Conservation (phyloP, 2,113 vertebrate species). For the Entelurus aequoreus region DNA sequence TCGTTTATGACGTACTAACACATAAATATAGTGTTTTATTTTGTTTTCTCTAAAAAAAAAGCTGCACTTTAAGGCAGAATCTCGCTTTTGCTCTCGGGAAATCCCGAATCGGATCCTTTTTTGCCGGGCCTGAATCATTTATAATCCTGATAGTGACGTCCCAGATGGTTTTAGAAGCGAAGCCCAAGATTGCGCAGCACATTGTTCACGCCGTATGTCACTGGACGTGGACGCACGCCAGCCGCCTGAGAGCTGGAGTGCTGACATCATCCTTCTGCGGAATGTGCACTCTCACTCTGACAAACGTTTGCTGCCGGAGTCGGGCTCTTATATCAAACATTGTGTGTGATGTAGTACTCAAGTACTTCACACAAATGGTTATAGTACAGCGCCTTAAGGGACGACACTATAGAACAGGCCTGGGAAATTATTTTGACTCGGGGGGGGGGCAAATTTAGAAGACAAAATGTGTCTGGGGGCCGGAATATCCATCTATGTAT, state of each 20-base stretch:
- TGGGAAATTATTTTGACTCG: too few relatives aligned
- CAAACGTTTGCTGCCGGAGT: too few relatives aligned
- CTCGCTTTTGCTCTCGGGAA: constrained; percentile 59
- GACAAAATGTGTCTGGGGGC: too few relatives aligned
- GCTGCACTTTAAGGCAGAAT: constrained; percentile 57
- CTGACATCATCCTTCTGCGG: constrained; percentile 36
- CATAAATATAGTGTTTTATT: background rate
- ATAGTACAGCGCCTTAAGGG: too few relatives aligned
- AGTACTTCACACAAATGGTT: too few relatives aligned
- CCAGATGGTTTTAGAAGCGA: constrained; percentile 59
- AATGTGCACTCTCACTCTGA: too few relatives aligned
- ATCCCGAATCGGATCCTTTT: constrained; percentile 61
- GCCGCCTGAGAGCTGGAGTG: constrained; percentile 48
- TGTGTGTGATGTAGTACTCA: too few relatives aligned
- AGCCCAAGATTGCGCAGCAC: constrained; percentile 50
- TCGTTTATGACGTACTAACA: constrained; percentile 2
- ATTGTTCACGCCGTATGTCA: constrained; percentile 48
- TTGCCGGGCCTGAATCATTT: constrained; percentile 59
- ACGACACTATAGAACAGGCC: too few relatives aligned
- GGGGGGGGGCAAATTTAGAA: too few relatives aligned
- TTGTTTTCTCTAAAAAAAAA: constrained; percentile 7
- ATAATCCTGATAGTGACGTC: constrained; percentile 60
- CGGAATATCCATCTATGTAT: too few relatives aligned
- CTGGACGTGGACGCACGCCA: constrained; percentile 61
- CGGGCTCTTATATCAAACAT: too few relatives aligned